These are phyloP conservation scores for Drosophila subobscura DNA, from an alignment of 1,140 invertebrate genomes.

Conservation along the genomic window DNA sequence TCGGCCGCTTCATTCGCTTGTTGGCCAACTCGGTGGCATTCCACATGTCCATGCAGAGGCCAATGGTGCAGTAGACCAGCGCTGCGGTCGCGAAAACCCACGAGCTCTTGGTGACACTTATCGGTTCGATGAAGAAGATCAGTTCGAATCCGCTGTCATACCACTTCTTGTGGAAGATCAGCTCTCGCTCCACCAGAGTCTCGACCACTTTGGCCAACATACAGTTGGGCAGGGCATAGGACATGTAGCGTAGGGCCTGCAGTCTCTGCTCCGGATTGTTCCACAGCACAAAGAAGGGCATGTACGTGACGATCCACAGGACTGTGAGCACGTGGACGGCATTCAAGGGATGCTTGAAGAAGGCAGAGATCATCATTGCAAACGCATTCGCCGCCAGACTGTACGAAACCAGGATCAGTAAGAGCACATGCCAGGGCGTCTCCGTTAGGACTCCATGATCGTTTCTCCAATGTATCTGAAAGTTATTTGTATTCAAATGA, in stretches of 20 bases:
- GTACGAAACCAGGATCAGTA: constrained; percentile 39
- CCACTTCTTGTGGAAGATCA: constrained; percentile 25
- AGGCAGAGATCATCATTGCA: constrained; percentile 49
- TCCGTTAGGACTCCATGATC: constrained; percentile 37
- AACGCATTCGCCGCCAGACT: constrained; percentile 33
- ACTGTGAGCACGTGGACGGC: constrained; percentile 43
- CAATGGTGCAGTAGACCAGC: constrained; percentile 18
- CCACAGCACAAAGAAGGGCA: constrained; percentile 59
- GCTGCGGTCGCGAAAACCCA: constrained; percentile 26
- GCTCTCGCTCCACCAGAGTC: constrained; percentile 43
- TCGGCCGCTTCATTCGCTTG: constrained; percentile 13
- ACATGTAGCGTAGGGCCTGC: constrained; percentile 7
- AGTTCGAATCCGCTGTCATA: constrained; percentile 6
- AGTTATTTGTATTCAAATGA: background rate
- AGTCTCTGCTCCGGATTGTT: constrained; percentile 23
- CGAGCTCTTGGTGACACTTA: constrained; percentile 15
- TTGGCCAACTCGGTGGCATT: constrained; percentile 32
- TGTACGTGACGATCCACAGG: constrained; percentile 50
- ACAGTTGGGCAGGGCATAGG: constrained; percentile 45
- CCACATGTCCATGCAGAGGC: constrained; percentile 63
- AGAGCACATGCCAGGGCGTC: constrained; percentile 41
- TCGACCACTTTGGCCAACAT: constrained; percentile 55
- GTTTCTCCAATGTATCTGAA: constrained; percentile 57
- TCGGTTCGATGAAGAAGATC: background rate
- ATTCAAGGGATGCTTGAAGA: constrained; percentile 35